phyloP scores from a whole-genome alignment of 1,140 invertebrate species.

The Calycopis cecrops region DNA sequence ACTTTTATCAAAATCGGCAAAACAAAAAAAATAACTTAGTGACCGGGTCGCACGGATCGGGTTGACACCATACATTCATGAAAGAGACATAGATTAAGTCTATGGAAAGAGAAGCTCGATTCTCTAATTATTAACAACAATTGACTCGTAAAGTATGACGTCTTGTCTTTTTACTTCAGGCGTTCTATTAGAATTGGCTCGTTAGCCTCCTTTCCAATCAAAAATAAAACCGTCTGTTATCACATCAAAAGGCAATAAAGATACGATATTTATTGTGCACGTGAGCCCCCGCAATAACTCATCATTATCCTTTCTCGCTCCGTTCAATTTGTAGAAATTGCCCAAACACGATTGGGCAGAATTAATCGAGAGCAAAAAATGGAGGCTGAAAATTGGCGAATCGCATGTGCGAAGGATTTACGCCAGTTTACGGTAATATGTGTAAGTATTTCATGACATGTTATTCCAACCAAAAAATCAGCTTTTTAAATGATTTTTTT shows the following conservation, averaged over 20 bases:
- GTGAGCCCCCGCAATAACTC: conserved; percentile 1
- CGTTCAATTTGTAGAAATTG: conserved; percentile 8
- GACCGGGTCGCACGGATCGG: no score
- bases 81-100: no score
- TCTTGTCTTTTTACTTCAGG: no score
- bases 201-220: no score
- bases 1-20: no score
- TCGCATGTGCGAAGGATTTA: background rate
- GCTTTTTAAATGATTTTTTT: background rate
- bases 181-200: no score
- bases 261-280: conserved; percentile 2
- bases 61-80: no score
- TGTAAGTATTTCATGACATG: background rate
- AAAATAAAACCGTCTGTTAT: background rate
- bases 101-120: no score
- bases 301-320: conserved; percentile 6
- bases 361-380: conserved; percentile 7
- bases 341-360: conserved; percentile 3
- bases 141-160: no score
- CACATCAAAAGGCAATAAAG: background rate
- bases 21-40: no score
- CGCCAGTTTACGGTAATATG: background rate
- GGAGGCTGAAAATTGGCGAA: conserved; percentile 2
- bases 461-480: background rate
- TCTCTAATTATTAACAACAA: no score